Percentiles rank a stretch among this genome's conserved stretches.
Evolutionary conservation across 2,888 invertebrate genomes (phyloP).

Genomic region (Lampropteryx suffumata): DNA sequence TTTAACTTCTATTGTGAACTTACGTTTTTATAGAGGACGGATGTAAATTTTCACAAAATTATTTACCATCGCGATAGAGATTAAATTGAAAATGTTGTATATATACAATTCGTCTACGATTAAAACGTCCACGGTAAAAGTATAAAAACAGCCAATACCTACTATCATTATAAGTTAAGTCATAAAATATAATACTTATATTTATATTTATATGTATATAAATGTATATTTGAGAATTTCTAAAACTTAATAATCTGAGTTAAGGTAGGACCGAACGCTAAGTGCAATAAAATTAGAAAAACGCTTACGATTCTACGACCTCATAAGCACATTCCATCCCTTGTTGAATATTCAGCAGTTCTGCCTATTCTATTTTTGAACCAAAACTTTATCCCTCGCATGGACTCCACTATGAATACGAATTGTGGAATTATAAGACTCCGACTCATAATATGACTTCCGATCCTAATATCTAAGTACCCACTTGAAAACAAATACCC

Average conservation of each 20-base stretch:
- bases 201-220: too few species aligned
- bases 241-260: background rate
- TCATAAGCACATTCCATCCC: slow-evolving; percentile 9
- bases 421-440: slow-evolving; percentile 18
- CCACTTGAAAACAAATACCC: slow-evolving; percentile 16
- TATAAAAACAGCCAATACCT: too few species aligned
- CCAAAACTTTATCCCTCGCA: slow-evolving; percentile 19
- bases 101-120: too few species aligned
- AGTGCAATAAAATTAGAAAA: slow-evolving; percentile 4
- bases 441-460: slow-evolving; percentile 18
- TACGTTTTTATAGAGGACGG: too few species aligned
- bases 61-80: too few species aligned
- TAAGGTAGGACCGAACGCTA: background rate
- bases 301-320: background rate
- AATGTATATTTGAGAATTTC: too few species aligned
- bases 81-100: too few species aligned
- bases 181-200: too few species aligned
- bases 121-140: too few species aligned
- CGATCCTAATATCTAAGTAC: slow-evolving; percentile 15
- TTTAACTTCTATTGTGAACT: too few species aligned
- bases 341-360: slow-evolving; percentile 15
- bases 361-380: slow-evolving; percentile 17
- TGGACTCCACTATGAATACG: slow-evolving; percentile 15
- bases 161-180: too few species aligned
- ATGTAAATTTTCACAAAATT: too few species aligned